phyloP scores from a whole-genome alignment of 2,888 invertebrate species.

The Gonocerus acuteangulatus region DNA sequence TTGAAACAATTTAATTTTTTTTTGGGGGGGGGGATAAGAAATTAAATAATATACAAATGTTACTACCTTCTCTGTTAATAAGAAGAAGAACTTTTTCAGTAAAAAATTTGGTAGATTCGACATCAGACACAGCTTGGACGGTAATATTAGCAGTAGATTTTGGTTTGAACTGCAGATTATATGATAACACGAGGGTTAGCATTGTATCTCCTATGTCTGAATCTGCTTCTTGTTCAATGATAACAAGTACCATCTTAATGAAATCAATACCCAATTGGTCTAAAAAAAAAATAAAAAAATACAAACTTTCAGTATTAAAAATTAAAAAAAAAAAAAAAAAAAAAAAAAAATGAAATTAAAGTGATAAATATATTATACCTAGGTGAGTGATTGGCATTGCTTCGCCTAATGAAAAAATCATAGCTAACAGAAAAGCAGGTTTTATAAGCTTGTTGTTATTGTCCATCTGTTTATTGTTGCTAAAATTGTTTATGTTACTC shows the following conservation, averaged over 20 bases:
- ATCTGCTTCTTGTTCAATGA: conserved; percentile 72
- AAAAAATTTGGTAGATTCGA: conserved; percentile 68
- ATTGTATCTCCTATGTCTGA: conserved; percentile 80
- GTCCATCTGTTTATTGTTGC: too few species aligned
- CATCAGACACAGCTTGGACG: conserved; percentile 38
- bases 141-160: conserved; percentile 39
- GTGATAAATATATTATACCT: conserved; percentile 50
- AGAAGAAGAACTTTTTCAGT: conserved; percentile 82
- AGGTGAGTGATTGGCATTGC: conserved; percentile 81
- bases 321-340: background rate
- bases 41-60: too few species aligned
- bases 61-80: conserved; percentile 81
- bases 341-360: background rate
- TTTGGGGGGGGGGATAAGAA: too few species aligned
- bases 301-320: too few species aligned
- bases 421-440: conserved; percentile 73
- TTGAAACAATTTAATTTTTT: too few species aligned
- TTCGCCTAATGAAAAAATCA: conserved; percentile 86
- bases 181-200: conserved; percentile 74
- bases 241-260: conserved; percentile 67
- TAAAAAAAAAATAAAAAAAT: conserved; percentile 48
- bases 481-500: conserved; percentile 60
- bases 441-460: conserved; percentile 67
- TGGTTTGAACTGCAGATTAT: conserved; percentile 72
- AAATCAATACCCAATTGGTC: conserved; percentile 80